Percentiles rank a stretch among this genome's conserved stretches.
Conservation (phyloP, 2,113 vertebrate species). For the Malurus alboscapulatus region DNA sequence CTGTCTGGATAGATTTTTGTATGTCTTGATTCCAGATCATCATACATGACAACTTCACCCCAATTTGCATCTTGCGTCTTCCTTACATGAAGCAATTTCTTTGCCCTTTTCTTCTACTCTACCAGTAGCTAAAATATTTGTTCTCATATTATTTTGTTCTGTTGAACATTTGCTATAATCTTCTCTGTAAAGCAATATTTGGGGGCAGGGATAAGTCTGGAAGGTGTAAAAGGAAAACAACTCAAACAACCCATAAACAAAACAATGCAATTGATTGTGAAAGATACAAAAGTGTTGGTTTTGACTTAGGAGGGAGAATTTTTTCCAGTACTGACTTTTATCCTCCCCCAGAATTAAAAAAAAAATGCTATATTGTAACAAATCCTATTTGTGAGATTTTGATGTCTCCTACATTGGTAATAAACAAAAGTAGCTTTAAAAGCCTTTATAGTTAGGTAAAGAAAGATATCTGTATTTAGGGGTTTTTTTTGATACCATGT, state of each 20-base stretch:
- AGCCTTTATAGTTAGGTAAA: background rate
- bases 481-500: background rate
- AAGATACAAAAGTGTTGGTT: background rate
- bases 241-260: background rate
- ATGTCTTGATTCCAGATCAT: background rate
- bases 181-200: background rate
- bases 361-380: background rate
- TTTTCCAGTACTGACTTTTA: background rate
- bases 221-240: background rate
- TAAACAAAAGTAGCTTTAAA: background rate
- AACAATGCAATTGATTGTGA: background rate
- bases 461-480: background rate
- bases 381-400: background rate
- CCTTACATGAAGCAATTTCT: background rate
- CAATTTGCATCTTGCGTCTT: background rate
- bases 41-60: rapidly evolving
- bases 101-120: background rate
- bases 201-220: background rate
- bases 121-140: background rate
- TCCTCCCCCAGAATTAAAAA: background rate
- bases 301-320: background rate
- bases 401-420: background rate
- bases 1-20: background rate
- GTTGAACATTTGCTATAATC: background rate
- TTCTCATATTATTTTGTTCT: background rate